These are phyloP conservation scores for Semnornis frantzii DNA, from an alignment of 2,113 vertebrate genomes.

Conservation along the genomic window DNA sequence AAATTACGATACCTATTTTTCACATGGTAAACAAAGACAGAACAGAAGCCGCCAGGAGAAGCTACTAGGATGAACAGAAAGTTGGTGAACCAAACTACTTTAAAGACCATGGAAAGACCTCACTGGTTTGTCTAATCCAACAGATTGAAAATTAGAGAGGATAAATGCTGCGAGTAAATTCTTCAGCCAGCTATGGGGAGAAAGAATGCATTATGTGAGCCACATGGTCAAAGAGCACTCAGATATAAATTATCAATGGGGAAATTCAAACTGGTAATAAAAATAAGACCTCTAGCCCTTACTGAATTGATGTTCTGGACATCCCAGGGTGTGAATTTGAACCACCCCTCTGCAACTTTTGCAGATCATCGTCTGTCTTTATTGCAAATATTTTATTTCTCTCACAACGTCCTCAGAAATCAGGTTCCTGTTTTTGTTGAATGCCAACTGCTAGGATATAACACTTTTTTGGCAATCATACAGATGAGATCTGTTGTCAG, in stretches of 20 bases:
- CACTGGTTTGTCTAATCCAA: background rate
- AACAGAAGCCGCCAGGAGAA: background rate
- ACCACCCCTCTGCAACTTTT: slow-evolving; percentile 27
- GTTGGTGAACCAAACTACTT: background rate
- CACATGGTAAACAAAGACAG: background rate
- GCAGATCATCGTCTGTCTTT: background rate
- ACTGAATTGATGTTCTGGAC: background rate
- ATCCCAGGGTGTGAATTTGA: slow-evolving; percentile 29
- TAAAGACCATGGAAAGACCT: background rate
- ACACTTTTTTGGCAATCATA: slow-evolving; percentile 65
- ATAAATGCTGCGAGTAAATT: background rate
- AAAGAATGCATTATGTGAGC: background rate
- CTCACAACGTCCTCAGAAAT: slow-evolving; percentile 9
- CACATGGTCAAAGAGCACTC: background rate
- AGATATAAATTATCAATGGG: background rate
- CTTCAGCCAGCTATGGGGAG: background rate
- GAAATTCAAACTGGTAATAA: background rate
- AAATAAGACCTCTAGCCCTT: background rate
- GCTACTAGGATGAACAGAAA: background rate
- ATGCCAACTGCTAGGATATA: slow-evolving; percentile 69
- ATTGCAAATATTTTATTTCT: slow-evolving; percentile 6
- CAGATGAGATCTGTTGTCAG: slow-evolving; percentile 53
- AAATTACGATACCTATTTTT: background rate
- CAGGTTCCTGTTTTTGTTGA: slow-evolving; percentile 32
- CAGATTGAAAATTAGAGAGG: background rate